Percentiles rank a stretch among this genome's conserved stretches.
Conservation (phyloP, 2,113 vertebrate genomes). For the Amphiprion ocellaris region DNA sequence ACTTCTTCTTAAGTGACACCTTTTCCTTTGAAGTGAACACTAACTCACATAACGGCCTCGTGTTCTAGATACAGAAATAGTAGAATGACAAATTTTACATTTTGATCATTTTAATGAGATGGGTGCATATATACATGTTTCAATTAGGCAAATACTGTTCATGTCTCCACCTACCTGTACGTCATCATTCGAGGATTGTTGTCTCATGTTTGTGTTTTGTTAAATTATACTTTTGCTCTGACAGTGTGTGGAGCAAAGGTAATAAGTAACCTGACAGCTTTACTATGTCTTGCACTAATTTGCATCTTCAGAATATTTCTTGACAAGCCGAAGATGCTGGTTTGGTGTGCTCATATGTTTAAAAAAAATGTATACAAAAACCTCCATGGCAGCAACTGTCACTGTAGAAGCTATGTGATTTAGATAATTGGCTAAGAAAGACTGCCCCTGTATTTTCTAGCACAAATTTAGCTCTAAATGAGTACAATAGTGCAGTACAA, state of each 20-base stretch:
- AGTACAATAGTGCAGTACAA: too few relatives aligned
- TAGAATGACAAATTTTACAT: conserved; percentile 12
- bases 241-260: neutral
- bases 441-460: neutral
- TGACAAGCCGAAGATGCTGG: conserved; percentile 26
- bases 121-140: conserved; percentile 1
- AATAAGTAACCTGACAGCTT: neutral
- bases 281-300: conserved; percentile 14
- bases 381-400: neutral
- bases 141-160: conserved; percentile 11
- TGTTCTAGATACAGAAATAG: conserved; percentile 11
- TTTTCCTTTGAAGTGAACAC: conserved; percentile 29
- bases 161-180: conserved; percentile 2
- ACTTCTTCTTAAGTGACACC: conserved; percentile 6
- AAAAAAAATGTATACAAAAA: neutral
- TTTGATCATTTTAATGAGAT: conserved; percentile 30
- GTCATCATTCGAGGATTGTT: conserved; percentile 6
- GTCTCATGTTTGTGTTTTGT: conserved; percentile 5
- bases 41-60: conserved; percentile 4
- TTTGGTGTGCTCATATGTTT: neutral
- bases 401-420: neutral
- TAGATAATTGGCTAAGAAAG: conserved; percentile 20
- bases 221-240: conserved; percentile 8
- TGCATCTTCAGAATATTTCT: conserved; percentile 28
- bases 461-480: neutral